Conservation (phyloP, 2,113 vertebrate species). For the Chionis minor region DNA sequence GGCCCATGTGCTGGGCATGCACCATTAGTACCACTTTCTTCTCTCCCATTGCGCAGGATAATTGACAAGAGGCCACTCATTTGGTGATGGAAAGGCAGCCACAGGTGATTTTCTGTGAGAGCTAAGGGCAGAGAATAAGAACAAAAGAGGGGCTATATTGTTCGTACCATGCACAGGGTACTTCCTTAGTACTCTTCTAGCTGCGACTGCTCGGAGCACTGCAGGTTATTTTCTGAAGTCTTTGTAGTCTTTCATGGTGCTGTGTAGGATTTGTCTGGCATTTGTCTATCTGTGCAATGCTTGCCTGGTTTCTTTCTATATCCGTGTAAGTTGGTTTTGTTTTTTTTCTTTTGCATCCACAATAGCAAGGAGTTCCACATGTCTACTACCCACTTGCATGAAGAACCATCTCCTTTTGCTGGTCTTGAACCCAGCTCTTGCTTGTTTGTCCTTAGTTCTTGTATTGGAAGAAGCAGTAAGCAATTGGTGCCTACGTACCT, state of each 20-base stretch:
- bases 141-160: not conserved
- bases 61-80: not conserved
- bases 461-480: not conserved
- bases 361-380: not conserved
- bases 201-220: not conserved
- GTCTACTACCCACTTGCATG: not conserved
- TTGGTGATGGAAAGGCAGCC: not conserved
- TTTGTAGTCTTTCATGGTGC: not conserved
- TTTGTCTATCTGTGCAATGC: not conserved
- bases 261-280: not conserved
- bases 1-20: rapidly evolving
- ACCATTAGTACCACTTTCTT: not conserved
- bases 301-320: not conserved
- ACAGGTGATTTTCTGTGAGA: not conserved
- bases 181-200: not conserved
- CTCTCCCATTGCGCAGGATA: not conserved
- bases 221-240: not conserved
- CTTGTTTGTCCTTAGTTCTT: not conserved
- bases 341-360: not conserved
- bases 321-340: not conserved
- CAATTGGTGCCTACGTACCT: not conserved
- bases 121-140: not conserved
- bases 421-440: not conserved
- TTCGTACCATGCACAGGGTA: not conserved
- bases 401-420: not conserved